Percentiles rank a stretch among this genome's conserved stretches.
phyloP scores from a whole-genome alignment of 2,113 vertebrate species.

The Lycaon pictus region DNA sequence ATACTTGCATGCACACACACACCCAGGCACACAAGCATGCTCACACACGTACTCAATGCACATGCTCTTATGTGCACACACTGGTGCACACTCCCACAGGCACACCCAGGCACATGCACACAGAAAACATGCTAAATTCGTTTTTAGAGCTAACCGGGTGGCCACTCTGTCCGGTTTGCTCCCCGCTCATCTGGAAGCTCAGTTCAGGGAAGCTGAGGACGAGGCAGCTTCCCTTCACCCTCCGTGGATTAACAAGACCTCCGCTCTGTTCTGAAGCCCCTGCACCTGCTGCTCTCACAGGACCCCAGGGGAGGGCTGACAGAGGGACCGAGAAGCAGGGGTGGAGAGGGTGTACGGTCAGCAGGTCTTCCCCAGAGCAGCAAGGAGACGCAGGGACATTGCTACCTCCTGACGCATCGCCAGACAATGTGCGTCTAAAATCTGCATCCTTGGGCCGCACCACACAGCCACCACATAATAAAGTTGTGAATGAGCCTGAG shows the following conservation, averaged over 20 bases:
- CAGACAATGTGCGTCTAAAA: fast-evolving
- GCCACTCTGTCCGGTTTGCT: neutral
- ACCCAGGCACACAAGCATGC: neutral
- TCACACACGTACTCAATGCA: neutral
- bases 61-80: too few relatives aligned
- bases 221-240: neutral
- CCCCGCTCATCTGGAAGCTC: neutral
- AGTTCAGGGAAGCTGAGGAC: neutral
- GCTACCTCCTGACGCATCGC: fast-evolving
- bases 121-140: neutral
- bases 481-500: neutral
- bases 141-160: neutral
- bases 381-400: neutral
- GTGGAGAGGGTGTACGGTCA: neutral
- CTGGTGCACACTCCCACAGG: neutral
- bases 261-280: neutral
- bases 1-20: too few relatives aligned
- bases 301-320: neutral
- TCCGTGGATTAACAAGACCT: neutral
- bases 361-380: neutral
- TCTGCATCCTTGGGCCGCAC: fast-evolving
- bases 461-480: fast-evolving
- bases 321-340: neutral
- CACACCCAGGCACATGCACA: neutral
- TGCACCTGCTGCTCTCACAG: neutral